Percentiles rank a stretch among this genome's conserved stretches.
Conservation (phyloP, 2,888 invertebrate species). For the Drosophila limbata region DNA sequence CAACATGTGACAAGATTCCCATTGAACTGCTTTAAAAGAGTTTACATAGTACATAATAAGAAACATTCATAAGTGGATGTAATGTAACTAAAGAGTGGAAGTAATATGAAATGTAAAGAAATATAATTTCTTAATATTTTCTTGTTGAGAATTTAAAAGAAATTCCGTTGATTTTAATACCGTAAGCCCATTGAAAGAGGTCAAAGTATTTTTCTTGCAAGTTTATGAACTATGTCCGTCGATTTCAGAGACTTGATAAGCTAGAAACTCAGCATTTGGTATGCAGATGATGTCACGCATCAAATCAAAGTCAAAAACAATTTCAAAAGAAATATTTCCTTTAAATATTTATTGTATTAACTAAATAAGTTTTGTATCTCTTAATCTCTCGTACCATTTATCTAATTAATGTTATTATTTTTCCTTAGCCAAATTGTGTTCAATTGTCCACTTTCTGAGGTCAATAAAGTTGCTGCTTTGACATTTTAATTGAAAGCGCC, state of each 20-base stretch:
- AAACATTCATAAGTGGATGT: background rate
- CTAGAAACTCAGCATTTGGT: too few relatives aligned
- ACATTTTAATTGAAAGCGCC: slow-evolving; percentile 53
- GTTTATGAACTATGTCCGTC: too few relatives aligned
- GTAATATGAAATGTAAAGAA: too few relatives aligned
- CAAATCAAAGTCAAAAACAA: too few relatives aligned
- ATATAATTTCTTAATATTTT: background rate
- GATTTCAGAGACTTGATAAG: too few relatives aligned
- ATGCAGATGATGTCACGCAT: too few relatives aligned
- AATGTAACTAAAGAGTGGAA: background rate
- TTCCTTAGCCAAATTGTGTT: background rate
- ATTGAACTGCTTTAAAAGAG: slow-evolving; percentile 11
- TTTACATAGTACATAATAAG: background rate
- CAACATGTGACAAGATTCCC: slow-evolving; percentile 46
- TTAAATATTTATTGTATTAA: too few relatives aligned
- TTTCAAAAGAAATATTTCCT: too few relatives aligned
- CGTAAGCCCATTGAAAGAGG: too few relatives aligned
- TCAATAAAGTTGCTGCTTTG: slow-evolving; percentile 39
- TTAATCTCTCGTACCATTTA: background rate
- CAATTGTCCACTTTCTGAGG: background rate
- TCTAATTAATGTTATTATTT: background rate
- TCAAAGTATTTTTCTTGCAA: too few relatives aligned
- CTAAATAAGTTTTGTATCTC: background rate
- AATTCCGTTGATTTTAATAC: too few relatives aligned
- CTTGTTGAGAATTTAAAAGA: too few relatives aligned